phyloP scores from a whole-genome alignment of 2,113 vertebrate species.

The Osmerus eperlanus region DNA sequence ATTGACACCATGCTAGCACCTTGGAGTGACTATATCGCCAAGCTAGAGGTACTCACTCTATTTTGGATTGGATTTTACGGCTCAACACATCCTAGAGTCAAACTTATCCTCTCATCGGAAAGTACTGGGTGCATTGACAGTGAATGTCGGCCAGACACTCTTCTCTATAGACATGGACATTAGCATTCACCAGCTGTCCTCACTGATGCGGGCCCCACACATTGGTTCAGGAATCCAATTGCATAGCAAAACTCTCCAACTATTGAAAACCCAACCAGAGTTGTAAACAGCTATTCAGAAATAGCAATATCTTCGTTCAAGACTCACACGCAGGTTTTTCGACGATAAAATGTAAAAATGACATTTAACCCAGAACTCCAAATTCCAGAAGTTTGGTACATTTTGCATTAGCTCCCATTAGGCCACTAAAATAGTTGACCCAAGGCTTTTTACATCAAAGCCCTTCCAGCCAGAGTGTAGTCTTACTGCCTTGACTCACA shows the following conservation, averaged over 20 bases:
- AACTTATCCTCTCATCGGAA: not conserved
- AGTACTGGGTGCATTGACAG: not conserved
- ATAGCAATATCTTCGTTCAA: not conserved
- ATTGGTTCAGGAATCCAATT: constrained; percentile 1
- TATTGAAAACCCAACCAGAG: constrained; percentile 2
- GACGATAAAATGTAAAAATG: no score
- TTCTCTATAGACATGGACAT: constrained; percentile 7
- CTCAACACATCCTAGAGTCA: not conserved
- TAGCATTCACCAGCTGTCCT: constrained; percentile 23
- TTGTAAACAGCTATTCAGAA: constrained; percentile 1
- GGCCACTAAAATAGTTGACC: not conserved
- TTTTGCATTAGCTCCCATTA: not conserved
- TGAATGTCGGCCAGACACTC: constrained; percentile 12
- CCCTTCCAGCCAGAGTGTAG: not conserved
- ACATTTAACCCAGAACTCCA: not conserved
- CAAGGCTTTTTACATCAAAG: not conserved
- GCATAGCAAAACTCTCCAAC: not conserved
- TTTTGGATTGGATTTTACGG: no score
- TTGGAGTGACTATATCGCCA: no score
- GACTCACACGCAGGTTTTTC: no score
- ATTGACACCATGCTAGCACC: no score
- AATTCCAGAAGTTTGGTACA: not conserved
- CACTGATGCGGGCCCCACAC: not conserved
- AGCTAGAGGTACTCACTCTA: no score
- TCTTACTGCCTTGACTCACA: not conserved